These are phyloP conservation scores for Donacobius atricapilla DNA, from an alignment of 2,113 vertebrate species.

Conservation along the genomic window DNA sequence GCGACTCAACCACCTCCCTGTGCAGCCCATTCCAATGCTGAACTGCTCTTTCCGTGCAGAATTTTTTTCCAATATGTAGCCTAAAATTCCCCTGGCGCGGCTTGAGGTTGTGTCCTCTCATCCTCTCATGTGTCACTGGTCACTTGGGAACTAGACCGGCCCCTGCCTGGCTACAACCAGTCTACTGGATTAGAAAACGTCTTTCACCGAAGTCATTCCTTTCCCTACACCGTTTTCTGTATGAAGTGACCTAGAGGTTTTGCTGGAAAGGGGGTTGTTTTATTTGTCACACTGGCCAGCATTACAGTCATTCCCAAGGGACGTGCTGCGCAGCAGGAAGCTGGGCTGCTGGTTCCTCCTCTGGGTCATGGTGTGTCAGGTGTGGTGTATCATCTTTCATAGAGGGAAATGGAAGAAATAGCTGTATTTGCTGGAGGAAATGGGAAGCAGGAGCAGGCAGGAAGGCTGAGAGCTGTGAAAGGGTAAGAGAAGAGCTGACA, in stretches of 20 bases:
- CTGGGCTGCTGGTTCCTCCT: neutral
- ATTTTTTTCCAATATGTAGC: neutral
- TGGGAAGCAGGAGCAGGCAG: neutral
- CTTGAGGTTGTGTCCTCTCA: neutral
- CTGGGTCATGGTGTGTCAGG: fast-evolving
- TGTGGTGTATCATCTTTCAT: fast-evolving
- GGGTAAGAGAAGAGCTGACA: neutral
- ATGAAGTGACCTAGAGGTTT: neutral
- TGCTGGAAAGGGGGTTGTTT: neutral
- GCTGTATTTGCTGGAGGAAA: neutral
- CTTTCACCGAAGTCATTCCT: neutral
- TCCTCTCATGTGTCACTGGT: neutral
- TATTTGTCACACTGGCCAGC: neutral
- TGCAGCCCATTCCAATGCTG: neutral
- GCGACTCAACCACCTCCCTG: neutral
- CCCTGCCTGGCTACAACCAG: fast-evolving
- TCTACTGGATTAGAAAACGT: neutral
- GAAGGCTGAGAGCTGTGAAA: neutral
- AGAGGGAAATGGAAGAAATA: fast-evolving
- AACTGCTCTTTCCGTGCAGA: neutral
- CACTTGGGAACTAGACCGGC: neutral
- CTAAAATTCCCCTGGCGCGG: neutral
- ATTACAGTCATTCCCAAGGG: neutral
- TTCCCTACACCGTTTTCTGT: neutral
- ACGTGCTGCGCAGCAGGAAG: neutral